Evolutionary conservation across 2,113 vertebrate species (phyloP).

Genomic region (Tyrannus savana): DNA sequence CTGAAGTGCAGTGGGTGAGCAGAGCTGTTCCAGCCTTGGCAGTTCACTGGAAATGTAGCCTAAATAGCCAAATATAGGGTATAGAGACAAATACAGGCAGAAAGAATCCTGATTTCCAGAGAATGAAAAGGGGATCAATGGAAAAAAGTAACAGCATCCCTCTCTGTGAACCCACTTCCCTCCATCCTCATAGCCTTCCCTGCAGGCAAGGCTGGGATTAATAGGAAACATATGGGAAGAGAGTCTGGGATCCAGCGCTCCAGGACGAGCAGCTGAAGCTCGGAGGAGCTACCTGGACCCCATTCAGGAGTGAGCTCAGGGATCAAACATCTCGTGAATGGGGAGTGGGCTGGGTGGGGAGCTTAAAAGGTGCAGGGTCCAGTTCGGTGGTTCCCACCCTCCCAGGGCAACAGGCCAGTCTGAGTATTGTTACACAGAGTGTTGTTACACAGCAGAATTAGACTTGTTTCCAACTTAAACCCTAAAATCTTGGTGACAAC

Average conservation of each 20-base stretch:
- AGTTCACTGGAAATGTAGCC: background rate
- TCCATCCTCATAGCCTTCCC: background rate
- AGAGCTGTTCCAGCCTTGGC: background rate
- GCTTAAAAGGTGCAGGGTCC: background rate
- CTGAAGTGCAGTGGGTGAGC: background rate
- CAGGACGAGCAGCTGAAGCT: background rate
- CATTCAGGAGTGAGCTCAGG: constrained; percentile 61
- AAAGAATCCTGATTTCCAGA: background rate
- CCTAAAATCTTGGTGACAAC: background rate
- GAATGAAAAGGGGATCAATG: background rate
- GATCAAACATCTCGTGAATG: constrained; percentile 21
- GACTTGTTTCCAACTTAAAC: background rate
- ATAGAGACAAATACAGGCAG: background rate
- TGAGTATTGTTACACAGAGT: background rate
- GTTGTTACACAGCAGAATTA: background rate
- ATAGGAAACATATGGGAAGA: constrained; percentile 16
- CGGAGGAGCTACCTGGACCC: constrained; percentile 26
- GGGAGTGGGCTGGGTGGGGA: constrained; percentile 55
- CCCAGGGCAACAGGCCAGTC: background rate
- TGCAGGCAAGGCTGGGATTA: background rate
- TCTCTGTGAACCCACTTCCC: background rate
- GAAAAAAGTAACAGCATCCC: background rate
- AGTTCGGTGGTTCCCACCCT: constrained; percentile 12
- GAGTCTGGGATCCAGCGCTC: background rate
- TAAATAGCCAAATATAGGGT: background rate